Evolutionary conservation across 2,797 vertebrate genomes (phyloP).

Genomic region (Eupleurogrammus muticus): DNA sequence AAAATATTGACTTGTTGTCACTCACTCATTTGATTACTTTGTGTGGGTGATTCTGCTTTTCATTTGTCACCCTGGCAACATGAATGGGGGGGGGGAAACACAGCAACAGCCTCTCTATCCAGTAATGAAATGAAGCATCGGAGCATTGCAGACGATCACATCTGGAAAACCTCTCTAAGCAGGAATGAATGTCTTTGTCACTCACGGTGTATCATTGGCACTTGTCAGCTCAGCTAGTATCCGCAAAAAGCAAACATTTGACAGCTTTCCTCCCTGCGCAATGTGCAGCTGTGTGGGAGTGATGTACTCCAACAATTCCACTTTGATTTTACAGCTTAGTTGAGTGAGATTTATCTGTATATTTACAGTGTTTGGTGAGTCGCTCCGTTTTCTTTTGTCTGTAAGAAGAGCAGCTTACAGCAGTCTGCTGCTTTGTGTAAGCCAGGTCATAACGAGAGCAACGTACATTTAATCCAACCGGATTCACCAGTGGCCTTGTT

Average conservation of each 20-base stretch:
- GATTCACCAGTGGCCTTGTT: conserved; percentile 77
- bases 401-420: conserved; percentile 58
- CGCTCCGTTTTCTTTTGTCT: conserved; percentile 70
- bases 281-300: conserved; percentile 68
- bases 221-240: conserved; percentile 70
- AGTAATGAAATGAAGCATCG: conserved; percentile 65
- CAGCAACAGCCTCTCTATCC: conserved; percentile 48
- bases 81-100: conserved; percentile 55
- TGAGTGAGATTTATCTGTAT: conserved; percentile 64
- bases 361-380: conserved; percentile 50
- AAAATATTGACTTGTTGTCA: conserved; percentile 83
- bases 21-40: conserved; percentile 80
- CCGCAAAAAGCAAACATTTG: conserved; percentile 65
- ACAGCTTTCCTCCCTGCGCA: conserved; percentile 67
- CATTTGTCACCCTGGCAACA: conserved; percentile 77
- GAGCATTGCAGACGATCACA: conserved; percentile 65
- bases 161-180: conserved; percentile 74
- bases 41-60: conserved; percentile 75
- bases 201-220: conserved; percentile 63
- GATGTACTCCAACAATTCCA: conserved; percentile 68
- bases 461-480: conserved; percentile 76
- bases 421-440: conserved; percentile 39
- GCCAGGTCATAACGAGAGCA: conserved; percentile 67
- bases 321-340: conserved; percentile 71
- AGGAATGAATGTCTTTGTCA: conserved; percentile 73